Base-by-base conservation (phyloP, 2,113 vertebrate species). In the Acanthochromis polyacanthus region DNA sequence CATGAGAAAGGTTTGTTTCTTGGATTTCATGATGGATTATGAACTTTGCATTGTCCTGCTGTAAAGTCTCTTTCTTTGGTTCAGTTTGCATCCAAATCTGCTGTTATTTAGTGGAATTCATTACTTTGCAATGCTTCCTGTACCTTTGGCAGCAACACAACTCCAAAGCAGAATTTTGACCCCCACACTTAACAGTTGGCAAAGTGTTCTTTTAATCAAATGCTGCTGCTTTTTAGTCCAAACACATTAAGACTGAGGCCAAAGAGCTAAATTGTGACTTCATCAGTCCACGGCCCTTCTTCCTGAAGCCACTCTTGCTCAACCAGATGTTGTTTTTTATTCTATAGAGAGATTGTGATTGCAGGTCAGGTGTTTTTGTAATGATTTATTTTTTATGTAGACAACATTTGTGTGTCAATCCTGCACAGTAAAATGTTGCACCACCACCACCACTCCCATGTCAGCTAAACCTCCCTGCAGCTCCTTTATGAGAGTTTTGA, bases 221-320 rank as follows among this genome's bases (percentile, higher is more conserved):
- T 23, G 32, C 20, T 19, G 48, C 48, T 50, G 17, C 19, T 45
- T 63, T 43, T 43, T 43, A 14, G 3, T 15, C 40, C 40, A 43
- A 43, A 43, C 40, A 17, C 11, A 40, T 9, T 25, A 23, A 10
- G 20, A 20, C 19, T 51, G 4, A 51, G 22, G 30, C 17, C 64
- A 9, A 51, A 30, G 0, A 48, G 56, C 25, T 58, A 16, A 59
- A 16, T 30, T 67, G 23, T 43, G 51, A 22, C 9, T 67, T 16
- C 15, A 28, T 75, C 55, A 43, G 53, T 30, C 22, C 57, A 67
- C 55, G 30, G 62, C 20, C 22, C 48, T 40, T 59, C 28, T 67
- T 25, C 20, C 15, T 50, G 43, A 67, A 67, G 23, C 15, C 36
- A 69, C 36, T 58, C 16, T 15, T 16, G 38, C 40, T 30, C 30